Conservation (phyloP, 1,140 invertebrate species). For the Hypsibius dujardini region DNA sequence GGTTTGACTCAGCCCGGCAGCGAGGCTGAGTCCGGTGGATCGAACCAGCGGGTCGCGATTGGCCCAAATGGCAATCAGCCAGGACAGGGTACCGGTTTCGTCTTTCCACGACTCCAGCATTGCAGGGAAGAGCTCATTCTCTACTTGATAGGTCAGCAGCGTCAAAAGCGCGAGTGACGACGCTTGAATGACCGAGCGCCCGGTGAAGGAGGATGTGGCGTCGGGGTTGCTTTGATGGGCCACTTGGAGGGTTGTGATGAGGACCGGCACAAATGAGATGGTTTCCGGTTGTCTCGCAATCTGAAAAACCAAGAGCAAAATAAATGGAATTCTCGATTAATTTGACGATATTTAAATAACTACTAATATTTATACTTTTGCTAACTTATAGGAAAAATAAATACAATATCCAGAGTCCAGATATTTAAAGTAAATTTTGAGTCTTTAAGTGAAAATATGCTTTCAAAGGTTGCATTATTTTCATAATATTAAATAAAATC, state of each 20-base stretch:
- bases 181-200: background rate
- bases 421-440: too few species aligned
- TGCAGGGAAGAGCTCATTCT: background rate
- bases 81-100: background rate
- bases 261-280: background rate
- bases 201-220: background rate
- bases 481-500: too few species aligned
- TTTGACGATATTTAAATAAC: too few species aligned
- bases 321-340: too few species aligned
- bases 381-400: too few species aligned
- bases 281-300: background rate
- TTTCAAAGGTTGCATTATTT: too few species aligned
- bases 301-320: too few species aligned
- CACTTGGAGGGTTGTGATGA: background rate
- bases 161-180: background rate
- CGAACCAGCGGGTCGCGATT: background rate
- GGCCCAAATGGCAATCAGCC: background rate
- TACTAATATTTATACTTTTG: too few species aligned
- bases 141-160: background rate
- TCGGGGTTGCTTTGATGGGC: background rate
- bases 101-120: slow-evolving; percentile 5
- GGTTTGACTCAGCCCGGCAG: background rate
- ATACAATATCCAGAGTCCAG: too few species aligned
- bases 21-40: background rate
- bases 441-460: too few species aligned